phyloP scores from a whole-genome alignment of 30 jellyfish, hydroid and myxozoan genomes.

The Aurelia sp. region DNA sequence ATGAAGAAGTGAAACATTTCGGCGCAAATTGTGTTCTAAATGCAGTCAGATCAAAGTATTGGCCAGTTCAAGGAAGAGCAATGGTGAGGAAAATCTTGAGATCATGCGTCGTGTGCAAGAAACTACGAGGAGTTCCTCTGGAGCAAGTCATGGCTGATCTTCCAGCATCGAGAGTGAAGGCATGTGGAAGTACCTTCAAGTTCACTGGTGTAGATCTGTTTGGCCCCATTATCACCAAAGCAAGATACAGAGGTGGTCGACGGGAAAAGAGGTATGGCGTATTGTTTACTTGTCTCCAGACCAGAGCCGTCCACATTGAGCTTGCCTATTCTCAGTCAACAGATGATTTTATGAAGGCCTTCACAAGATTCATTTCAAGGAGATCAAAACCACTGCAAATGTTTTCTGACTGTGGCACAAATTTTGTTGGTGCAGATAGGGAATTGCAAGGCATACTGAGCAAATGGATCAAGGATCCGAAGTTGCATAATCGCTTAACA shows the following conservation, averaged over 20 bases:
- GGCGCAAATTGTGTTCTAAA: conserved; percentile 36
- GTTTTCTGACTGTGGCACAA: conserved; percentile 36
- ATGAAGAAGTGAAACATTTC: conserved; percentile 24
- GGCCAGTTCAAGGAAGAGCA: conserved; percentile 46
- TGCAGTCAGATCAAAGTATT: conserved; percentile 41
- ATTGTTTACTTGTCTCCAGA: conserved; percentile 46
- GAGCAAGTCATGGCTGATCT: conserved; percentile 7
- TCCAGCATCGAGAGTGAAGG: conserved; percentile 40
- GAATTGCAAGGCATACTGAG: conserved; percentile 4
- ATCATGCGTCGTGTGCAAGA: conserved; percentile 41
- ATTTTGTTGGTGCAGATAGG: background rate
- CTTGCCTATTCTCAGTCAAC: conserved; percentile 26
- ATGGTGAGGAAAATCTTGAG: conserved; percentile 20
- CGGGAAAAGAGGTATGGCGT: conserved; percentile 44
- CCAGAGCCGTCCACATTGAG: conserved; percentile 54
- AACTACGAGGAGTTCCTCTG: conserved; percentile 22
- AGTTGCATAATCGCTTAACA: conserved; percentile 16
- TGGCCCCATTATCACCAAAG: conserved; percentile 35
- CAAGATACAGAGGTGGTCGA: conserved; percentile 29
- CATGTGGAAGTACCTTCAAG: conserved; percentile 28
- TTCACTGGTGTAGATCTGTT: conserved; percentile 51
- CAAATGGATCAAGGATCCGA: conserved; percentile 22
- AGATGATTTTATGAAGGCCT: conserved; percentile 34
- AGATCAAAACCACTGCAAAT: conserved; percentile 34
- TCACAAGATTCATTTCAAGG: conserved; percentile 32